Conservation (phyloP, 2,797 vertebrate species). For the Choloepus didactylus region DNA sequence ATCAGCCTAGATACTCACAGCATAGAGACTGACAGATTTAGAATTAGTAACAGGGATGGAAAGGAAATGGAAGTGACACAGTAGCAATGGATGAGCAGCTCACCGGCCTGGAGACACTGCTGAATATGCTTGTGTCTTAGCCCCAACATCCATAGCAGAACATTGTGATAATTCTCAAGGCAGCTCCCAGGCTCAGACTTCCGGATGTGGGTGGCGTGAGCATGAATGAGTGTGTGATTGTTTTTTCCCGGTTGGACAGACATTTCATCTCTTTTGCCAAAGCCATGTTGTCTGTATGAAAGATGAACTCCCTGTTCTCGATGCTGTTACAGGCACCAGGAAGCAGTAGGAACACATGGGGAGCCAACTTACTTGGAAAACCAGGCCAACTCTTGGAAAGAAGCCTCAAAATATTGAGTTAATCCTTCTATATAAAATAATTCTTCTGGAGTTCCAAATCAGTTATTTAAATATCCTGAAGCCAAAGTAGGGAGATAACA, state of each 20-base stretch:
- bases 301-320: constrained; percentile 38
- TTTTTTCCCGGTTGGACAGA: constrained; percentile 49
- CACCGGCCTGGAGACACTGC: not conserved
- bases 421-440: constrained; percentile 50
- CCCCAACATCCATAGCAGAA: not conserved
- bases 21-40: not conserved
- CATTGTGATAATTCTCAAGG: not conserved
- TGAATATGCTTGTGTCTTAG: not conserved
- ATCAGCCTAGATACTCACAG: not conserved
- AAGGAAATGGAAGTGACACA: not conserved
- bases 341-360: not conserved
- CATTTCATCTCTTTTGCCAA: constrained; percentile 48
- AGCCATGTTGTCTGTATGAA: constrained; percentile 8
- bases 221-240: constrained; percentile 22
- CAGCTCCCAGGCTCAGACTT: constrained; percentile 17
- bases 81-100: not conserved
- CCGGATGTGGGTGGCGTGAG: constrained; percentile 47
- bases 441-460: constrained; percentile 48
- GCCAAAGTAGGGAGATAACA: not conserved
- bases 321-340: not conserved
- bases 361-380: constrained; percentile 56
- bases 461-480: constrained; percentile 58
- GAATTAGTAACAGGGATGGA: not conserved
- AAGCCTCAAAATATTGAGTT: constrained; percentile 46
- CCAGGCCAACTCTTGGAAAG: constrained; percentile 59